A percentile compares a stretch with the other conserved stretches of the same genome.
phyloP scores from a whole-genome alignment of 2,888 invertebrate genomes.

The Caenorhabditis sp. region DNA sequence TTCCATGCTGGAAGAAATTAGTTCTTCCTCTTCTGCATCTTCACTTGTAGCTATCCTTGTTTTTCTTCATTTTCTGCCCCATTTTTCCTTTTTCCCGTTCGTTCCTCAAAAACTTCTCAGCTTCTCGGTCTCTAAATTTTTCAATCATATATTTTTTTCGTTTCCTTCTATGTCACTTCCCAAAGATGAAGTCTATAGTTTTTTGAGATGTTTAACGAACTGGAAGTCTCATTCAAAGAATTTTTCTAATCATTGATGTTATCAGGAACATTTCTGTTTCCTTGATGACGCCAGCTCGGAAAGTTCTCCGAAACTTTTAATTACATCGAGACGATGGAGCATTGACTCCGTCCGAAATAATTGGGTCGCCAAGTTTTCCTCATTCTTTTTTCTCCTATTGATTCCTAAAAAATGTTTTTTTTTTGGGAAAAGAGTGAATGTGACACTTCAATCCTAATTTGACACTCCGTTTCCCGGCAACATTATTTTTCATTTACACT shows the following conservation, averaged over 20 bases:
- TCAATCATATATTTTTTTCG: slow-evolving; percentile 21
- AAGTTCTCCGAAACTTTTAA: background rate
- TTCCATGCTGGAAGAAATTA: background rate
- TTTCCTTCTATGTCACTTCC: background rate
- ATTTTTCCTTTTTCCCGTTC: background rate
- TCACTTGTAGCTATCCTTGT: slow-evolving; percentile 1
- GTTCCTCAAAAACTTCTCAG: slow-evolving; percentile 26
- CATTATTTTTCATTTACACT: slow-evolving; percentile 8
- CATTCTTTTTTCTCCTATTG: slow-evolving; percentile 13
- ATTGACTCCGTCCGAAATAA: slow-evolving; percentile 18
- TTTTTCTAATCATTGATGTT: slow-evolving; percentile 25
- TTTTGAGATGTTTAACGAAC: slow-evolving; percentile 14
- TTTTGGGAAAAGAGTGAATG: slow-evolving; percentile 11
- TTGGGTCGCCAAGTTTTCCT: background rate
- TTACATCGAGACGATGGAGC: slow-evolving; percentile 6
- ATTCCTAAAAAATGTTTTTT: slow-evolving; percentile 16
- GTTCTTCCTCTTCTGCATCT: background rate
- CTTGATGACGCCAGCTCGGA: slow-evolving; percentile 4
- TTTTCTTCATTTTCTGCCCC: background rate
- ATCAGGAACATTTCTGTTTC: background rate
- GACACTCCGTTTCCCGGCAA: slow-evolving; percentile 33
- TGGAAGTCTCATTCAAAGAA: background rate
- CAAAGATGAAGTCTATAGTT: slow-evolving; percentile 11
- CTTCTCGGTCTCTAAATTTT: slow-evolving; percentile 33
- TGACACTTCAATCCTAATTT: slow-evolving; percentile 28